Base-by-base conservation (phyloP, 2,797 vertebrate species). In the Spea hammondii region DNA sequence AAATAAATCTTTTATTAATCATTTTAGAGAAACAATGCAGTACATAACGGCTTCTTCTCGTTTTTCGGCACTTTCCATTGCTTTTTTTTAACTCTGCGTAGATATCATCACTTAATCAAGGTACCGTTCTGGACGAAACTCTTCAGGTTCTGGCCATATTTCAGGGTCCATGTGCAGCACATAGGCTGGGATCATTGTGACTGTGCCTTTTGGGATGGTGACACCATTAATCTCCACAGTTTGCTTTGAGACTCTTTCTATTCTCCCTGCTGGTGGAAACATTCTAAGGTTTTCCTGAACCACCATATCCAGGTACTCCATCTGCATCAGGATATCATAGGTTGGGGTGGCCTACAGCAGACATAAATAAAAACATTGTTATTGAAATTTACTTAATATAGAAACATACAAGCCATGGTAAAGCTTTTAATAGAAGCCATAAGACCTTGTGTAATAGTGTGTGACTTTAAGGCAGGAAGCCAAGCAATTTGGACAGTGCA, bases 51-150 rank as follows among this genome's bases (percentile, higher is more conserved):
- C 32, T 32, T 32, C 32, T 32, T 2, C 32, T 32, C 32, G 32
- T 32, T 32, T 32, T 32, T 32, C 32, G 3, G 2, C 2, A 32
- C 32, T 32, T 3, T 2, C 32, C 32, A 32, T 32, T 32, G 17
- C 32, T 32, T 32, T 32, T 32, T 32, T 32, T 32, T 32, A 32
- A 32, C 32, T 32, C 32, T 32, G 32, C 32, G 3, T 32, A 32
- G 32, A 32, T 32, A 32, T 32, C 55, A 59, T 59, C 55, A 9
- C 55, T 57, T 59, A 10, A 59, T 10, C 55, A 65, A n/a, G 12
- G 11, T 83, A 93, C 93, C 93, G 93, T 84, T 94, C 92, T 2
- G 95, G 93, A 74, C 88, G 89, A 83, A 92, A 93, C 72, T 86
- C 87, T 0, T 93, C 88, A 0, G 92, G 93, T 12, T 94, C 90